These are phyloP conservation scores for Proctacanthus coquilletti DNA, from an alignment of 1,140 invertebrate species.

Conservation along the genomic window DNA sequence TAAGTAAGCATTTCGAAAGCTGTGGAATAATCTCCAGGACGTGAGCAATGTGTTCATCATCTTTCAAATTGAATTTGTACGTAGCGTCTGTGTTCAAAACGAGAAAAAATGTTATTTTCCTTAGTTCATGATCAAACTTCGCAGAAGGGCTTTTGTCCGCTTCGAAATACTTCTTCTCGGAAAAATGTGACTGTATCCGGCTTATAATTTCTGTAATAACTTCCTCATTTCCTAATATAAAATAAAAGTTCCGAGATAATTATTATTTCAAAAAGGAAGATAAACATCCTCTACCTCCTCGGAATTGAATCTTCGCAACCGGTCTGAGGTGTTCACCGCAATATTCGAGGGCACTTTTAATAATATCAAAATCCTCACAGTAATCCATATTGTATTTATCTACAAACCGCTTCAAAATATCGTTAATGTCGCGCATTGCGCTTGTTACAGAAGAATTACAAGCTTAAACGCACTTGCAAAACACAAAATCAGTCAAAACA, in stretches of 20 bases:
- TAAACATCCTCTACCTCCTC: constrained; percentile 12
- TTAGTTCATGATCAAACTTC: constrained; percentile 5
- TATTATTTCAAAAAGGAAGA: background rate
- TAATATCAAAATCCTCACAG: constrained; percentile 10
- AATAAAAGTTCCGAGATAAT: background rate
- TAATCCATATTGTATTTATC: constrained; percentile 11
- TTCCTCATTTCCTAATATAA: constrained; percentile 3
- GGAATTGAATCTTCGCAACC: constrained; percentile 9
- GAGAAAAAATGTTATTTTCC: constrained; percentile 11
- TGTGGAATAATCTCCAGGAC: constrained; percentile 9
- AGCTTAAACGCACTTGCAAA: too few species aligned
- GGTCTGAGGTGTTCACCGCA: constrained; percentile 10
- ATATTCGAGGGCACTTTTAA: constrained; percentile 9
- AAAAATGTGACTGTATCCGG: background rate
- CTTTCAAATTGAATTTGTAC: constrained; percentile 10
- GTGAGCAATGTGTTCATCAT: constrained; percentile 9
- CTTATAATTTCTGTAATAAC: constrained; percentile 2
- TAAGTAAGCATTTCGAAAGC: constrained; percentile 11
- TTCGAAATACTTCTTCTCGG: background rate
- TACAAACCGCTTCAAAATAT: constrained; percentile 6
- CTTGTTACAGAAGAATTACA: too few species aligned
- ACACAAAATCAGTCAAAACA: too few species aligned
- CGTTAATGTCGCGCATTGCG: constrained; percentile 10
- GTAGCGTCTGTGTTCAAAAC: constrained; percentile 11
- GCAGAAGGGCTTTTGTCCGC: constrained; percentile 5